A percentile compares a stretch with the other conserved stretches of the same genome.
phyloP scores from a whole-genome alignment of 2,888 invertebrate species.

The Elysia crispata region DNA sequence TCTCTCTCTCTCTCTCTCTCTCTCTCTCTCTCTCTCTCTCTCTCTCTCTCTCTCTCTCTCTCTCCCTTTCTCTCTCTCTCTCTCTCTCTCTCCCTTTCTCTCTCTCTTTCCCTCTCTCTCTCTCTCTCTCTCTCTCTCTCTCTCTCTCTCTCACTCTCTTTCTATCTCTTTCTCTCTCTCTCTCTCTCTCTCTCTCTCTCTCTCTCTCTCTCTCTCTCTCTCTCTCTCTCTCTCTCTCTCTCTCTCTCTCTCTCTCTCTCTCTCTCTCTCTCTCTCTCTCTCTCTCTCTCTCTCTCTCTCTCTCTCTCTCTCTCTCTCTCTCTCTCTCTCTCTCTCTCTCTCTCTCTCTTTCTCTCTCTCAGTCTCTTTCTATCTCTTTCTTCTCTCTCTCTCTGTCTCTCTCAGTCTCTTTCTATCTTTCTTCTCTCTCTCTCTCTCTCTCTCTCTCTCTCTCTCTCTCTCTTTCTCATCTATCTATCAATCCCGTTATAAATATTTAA shows the following conservation, averaged over 20 bases:
- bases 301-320: not conserved
- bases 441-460: constrained; percentile 34
- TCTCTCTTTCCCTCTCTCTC: too few relatives aligned
- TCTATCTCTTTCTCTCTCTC: too few relatives aligned
- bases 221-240: constrained; percentile 15
- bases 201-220: constrained; percentile 16
- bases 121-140: too few relatives aligned
- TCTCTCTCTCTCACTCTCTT: too few relatives aligned
- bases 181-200: too few relatives aligned
- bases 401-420: too few relatives aligned
- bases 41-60: too few relatives aligned
- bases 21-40: too few relatives aligned
- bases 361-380: constrained; percentile 16
- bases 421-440: constrained; percentile 34
- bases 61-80: too few relatives aligned
- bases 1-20: not conserved
- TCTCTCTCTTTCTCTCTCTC: constrained; percentile 24
- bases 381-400: constrained; percentile 6
- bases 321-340: constrained; percentile 6
- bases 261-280: not conserved
- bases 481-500: not conserved
- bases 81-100: too few relatives aligned
- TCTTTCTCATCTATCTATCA: not conserved
- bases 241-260: constrained; percentile 6
- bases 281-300: not conserved